Evolutionary conservation across 1,140 invertebrate species (phyloP).

Genomic region (Drosophila erecta): DNA sequence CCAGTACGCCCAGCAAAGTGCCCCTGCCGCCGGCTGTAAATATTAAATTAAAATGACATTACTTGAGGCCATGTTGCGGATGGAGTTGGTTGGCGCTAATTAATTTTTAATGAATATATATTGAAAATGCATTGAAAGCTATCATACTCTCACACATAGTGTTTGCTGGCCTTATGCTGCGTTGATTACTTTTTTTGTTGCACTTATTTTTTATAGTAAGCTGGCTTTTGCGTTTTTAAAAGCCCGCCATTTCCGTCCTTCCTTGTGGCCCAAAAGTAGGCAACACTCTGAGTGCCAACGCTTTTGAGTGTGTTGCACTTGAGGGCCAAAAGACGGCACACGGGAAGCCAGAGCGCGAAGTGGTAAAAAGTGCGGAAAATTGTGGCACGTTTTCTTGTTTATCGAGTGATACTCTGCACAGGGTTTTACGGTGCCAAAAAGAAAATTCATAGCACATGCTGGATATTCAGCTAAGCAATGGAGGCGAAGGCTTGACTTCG

Average conservation of each 20-base stretch:
- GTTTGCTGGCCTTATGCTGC: slow-evolving; percentile 3
- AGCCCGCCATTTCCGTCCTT: slow-evolving; percentile 6
- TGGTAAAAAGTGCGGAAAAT: neutral
- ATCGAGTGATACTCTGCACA: neutral
- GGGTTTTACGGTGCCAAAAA: neutral
- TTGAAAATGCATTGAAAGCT: slow-evolving; percentile 66
- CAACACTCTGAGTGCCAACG: slow-evolving; percentile 25
- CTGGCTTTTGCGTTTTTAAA: slow-evolving; percentile 6
- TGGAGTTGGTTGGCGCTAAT: slow-evolving; percentile 45
- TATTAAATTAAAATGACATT: slow-evolving; percentile 73
- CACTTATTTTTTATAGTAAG: slow-evolving; percentile 3
- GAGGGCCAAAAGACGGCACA: slow-evolving; percentile 12
- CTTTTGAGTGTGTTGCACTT: slow-evolving; percentile 49
- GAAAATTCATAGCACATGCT: neutral
- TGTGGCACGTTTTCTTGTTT: neutral
- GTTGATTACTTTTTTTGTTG: slow-evolving; percentile 24
- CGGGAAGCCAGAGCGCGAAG: slow-evolving; percentile 3
- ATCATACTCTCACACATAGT: neutral
- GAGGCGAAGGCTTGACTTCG: too few species aligned
- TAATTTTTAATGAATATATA: slow-evolving; percentile 77
- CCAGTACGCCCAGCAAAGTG: too few species aligned
- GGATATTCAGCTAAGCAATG: neutral
- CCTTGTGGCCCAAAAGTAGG: slow-evolving; percentile 25
- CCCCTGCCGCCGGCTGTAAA: slow-evolving; percentile 33
- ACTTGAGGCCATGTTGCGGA: slow-evolving; percentile 20